Base-by-base conservation (phyloP, 2,888 invertebrate genomes). In the Dynastes maya region DNA sequence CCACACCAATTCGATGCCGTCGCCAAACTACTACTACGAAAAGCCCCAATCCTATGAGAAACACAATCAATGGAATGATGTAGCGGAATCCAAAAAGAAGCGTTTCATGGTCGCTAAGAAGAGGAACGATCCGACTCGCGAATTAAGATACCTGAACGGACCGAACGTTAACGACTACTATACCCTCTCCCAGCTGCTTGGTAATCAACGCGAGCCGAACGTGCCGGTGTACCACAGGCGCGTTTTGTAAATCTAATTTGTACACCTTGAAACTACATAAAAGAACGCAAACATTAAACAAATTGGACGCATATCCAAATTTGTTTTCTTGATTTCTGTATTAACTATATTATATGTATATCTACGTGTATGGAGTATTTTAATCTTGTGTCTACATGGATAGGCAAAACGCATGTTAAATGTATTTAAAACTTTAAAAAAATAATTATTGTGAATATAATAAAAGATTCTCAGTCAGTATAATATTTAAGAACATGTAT, bases 21-120 rank as follows among this genome's bases (percentile, higher is more conserved):
- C 80, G 9, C 83, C 86, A 2, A 85, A 84, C 72, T 80, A 83
- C 40, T 84, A 84, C 78, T 85, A 86, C 72, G 84, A 85, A 40
- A 81, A 81, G 16, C 81, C 82, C 11, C 84, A 83, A 55, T 80
- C 83, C 1, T 84, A 81, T 76, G 86, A 87, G 61, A 85, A 85
- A 68, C 79, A 83, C 61, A 80, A 80, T 45, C 82, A 82, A 63
- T 84, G 84, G 83, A 84, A 84, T 55, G 84, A 84, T 3, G 84
- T 85, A 67, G 81, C 83, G 16, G 86, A 86, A 11, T 82, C 83
- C 70, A 85, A 85, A 79, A 85, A 86, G 81, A 92, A 93, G 86
- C 89, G 92, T 55, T 93, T 92, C 85, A 92, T 92, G 92, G 92
- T 92, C 0, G 90, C 92, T 29, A 90, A 91, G 84, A 92, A 92